Base-by-base conservation (phyloP, 2,888 invertebrate species). In the Drosophila ustulata region DNA sequence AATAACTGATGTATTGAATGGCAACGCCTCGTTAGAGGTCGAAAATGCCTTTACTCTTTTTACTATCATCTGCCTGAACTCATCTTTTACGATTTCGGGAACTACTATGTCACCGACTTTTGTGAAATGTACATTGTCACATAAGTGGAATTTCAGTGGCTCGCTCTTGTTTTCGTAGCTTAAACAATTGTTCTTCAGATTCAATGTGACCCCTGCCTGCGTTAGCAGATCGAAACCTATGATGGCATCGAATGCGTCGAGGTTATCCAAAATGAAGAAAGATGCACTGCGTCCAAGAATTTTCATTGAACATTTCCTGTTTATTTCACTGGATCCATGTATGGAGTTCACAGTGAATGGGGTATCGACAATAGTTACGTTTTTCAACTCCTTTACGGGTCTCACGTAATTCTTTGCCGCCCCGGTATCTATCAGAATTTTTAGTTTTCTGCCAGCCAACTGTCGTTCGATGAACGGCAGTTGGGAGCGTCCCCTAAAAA, bases 151-250 rank as follows among this genome's bases (percentile, higher is more conserved):
- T 2, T 18, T 18, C 18, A 18, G 18, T 18, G 18, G 18, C 18
- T 18, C 18, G 18, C 2, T 18, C 4, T 3, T 51, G 9, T 28
- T 34, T 4, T 34, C 13, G 23, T 56, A 34, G 5, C 11, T 34
- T 8, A 64, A 11, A 6, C 7, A n/a, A 3, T 49, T 45, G 11
- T 23, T 7, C 0, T 8, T 11, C 0, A 32, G 3, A 25, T 47
- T 13, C 3, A 62, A 8, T 4, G 30, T 51, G 7, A 32, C 61
- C 4, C 61, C 51, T 8, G 43, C 37, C 25, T 37, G 53, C 39
- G 32, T 52, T 41, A 62, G 26, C 51, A 61, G 18, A 18, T 68
- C 63, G 30, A 68, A 53, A 13, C 57, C 52, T 57, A 52, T 56
- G 0, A 67, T 62, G 4, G 55, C 62, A 13, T 57, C 62, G 28